phyloP scores from a whole-genome alignment of 2,888 invertebrate species.

The Trissolcus japonicus region DNA sequence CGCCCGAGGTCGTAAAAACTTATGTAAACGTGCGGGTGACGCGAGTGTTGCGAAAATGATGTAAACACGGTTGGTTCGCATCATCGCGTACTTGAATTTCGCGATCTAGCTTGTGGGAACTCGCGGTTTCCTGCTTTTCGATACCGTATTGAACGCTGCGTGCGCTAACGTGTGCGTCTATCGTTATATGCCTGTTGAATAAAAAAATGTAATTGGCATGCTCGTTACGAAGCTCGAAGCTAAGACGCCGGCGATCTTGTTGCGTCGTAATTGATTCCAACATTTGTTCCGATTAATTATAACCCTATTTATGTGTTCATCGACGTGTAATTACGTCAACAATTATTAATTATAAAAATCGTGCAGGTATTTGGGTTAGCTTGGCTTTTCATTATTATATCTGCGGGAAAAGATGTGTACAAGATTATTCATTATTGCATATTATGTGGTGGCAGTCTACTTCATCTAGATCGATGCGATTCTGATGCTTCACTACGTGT shows the following conservation, averaged over 20 bases:
- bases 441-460: neutral
- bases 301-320: conserved; percentile 32
- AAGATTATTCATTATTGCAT: conserved; percentile 3
- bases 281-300: conserved; percentile 52
- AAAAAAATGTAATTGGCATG: conserved; percentile 28
- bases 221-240: conserved; percentile 36
- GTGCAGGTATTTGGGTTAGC: conserved; percentile 35
- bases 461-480: too few species aligned
- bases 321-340: conserved; percentile 41
- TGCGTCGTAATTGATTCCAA: conserved; percentile 32
- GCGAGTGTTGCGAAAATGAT: conserved; percentile 2
- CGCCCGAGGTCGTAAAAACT: conserved; percentile 23
- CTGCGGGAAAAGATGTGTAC: neutral
- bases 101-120: conserved; percentile 20
- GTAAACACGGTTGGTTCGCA: neutral
- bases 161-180: conserved; percentile 9
- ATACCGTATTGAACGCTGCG: conserved; percentile 3
- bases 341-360: conserved; percentile 44
- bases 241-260: conserved; percentile 25
- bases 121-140: conserved; percentile 18
- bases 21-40: conserved; percentile 34
- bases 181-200: conserved; percentile 16
- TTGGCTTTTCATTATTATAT: conserved; percentile 2
- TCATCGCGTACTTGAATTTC: neutral
- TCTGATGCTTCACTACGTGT: too few species aligned